Base-by-base conservation (phyloP, 2,113 vertebrate species). In the Emberiza fucata region DNA sequence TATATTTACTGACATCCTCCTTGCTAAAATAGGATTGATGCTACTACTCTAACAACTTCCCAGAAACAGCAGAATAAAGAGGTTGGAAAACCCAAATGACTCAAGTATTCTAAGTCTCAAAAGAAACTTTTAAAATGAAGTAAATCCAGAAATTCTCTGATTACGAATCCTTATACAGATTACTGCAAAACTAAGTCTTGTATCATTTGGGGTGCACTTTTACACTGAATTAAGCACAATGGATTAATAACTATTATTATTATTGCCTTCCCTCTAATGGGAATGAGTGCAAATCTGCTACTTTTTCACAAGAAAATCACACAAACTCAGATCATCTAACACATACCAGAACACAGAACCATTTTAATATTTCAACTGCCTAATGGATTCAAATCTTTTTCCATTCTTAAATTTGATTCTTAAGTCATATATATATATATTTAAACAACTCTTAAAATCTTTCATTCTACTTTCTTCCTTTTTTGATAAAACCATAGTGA, bases 1-100 rank as follows among this genome's bases (percentile, higher is more conserved):
- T 91, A 84, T 81, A 76, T 92, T 94, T 92, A 92, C 68, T 92
- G 81, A 69, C 69, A 88, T 42, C 19, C 15, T 89, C n/a, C 45
- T 60, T 84, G 76, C 53, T 76, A 76, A 79, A 76, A 81, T 17
- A 42, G 31, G 14, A 90, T 88, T 56, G 86, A 88, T 73, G 73
- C 6, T 77, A 37, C 39, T 39, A 45, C 24, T 79, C 40, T 70
- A 80, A 69, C 21, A 81, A 54, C 13, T 70, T 81, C 54, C 42
- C 29, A 69, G 48, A 75, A 86, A 76, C 11, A 76, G 64, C 23
- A 83, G 79, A 92, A 81, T n/a, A 92, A 72, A 91, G 24, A 66
- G 16, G 25, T 1, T 39, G 31, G 50, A 68, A 88, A 95, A 59
- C 28, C 23, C 44, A 66, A 86, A 53, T 24, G 4, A 71, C 17